Conservation (phyloP, 2,888 invertebrate genomes). For the Chrysolina americana region DNA sequence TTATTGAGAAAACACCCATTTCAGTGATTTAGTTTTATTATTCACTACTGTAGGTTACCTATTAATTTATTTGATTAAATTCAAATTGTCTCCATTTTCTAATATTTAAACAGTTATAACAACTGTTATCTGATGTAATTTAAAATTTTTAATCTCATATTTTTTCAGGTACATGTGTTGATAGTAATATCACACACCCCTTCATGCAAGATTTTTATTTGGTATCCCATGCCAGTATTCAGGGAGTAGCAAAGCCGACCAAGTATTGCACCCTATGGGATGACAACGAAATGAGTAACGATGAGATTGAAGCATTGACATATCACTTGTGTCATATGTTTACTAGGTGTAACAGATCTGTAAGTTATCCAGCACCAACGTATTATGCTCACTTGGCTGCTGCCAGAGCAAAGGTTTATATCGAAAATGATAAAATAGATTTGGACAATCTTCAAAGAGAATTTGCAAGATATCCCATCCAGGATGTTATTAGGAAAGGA, state of each 20-base stretch:
- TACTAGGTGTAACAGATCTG: slow-evolving; percentile 85
- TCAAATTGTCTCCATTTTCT: too few relatives aligned
- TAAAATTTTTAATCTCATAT: not conserved
- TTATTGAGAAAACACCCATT: too few relatives aligned
- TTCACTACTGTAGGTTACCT: too few relatives aligned
- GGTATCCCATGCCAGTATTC: slow-evolving; percentile 77
- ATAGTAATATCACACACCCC: slow-evolving; percentile 88
- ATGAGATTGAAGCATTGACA: slow-evolving; percentile 84
- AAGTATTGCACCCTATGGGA: slow-evolving; percentile 90
- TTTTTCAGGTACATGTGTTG: slow-evolving; percentile 73
- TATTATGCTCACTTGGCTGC: slow-evolving; percentile 92
- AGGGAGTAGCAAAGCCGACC: slow-evolving; percentile 89
- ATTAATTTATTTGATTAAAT: too few relatives aligned
- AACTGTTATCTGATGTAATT: too few relatives aligned
- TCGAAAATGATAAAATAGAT: slow-evolving; percentile 66
- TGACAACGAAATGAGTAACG: slow-evolving; percentile 79
- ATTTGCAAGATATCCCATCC: slow-evolving; percentile 72
- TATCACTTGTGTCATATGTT: slow-evolving; percentile 90
- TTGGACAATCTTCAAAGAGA: slow-evolving; percentile 70
- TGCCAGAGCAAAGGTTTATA: slow-evolving; percentile 75
- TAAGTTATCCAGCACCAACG: slow-evolving; percentile 90
- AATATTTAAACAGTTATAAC: too few relatives aligned
- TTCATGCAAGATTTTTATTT: slow-evolving; percentile 91
- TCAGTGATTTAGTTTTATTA: too few relatives aligned
- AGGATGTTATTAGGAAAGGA: slow-evolving; percentile 71